A percentile compares a stretch with the other conserved stretches of the same genome.
phyloP scores from a whole-genome alignment of 1,140 invertebrate genomes.

The Drosophila subpulchrella region DNA sequence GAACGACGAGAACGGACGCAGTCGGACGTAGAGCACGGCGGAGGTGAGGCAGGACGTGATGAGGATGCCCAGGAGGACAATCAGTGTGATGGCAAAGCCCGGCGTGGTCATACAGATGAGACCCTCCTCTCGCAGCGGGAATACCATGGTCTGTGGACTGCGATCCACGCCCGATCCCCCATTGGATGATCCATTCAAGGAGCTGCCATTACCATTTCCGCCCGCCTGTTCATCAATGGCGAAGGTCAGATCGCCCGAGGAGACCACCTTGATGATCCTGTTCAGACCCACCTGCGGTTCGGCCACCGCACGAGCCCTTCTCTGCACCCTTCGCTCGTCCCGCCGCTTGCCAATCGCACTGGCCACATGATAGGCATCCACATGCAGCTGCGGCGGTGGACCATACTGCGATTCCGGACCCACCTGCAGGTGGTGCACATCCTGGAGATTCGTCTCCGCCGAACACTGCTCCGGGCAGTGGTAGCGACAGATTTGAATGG shows the following conservation, averaged over 20 bases:
- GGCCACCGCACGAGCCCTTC: slow-evolving; percentile 87
- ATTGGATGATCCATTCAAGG: slow-evolving; percentile 62
- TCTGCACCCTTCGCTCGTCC: slow-evolving; percentile 89
- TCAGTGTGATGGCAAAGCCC: slow-evolving; percentile 93
- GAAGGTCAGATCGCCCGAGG: slow-evolving; percentile 93
- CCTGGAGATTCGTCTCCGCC: slow-evolving; percentile 85
- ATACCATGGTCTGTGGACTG: slow-evolving; percentile 88
- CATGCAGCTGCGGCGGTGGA: slow-evolving; percentile 86
- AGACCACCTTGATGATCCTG: slow-evolving; percentile 93
- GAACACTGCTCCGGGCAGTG: slow-evolving; percentile 96
- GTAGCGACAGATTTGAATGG: slow-evolving; percentile 96
- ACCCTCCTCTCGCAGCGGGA: slow-evolving; percentile 87
- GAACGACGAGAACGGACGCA: slow-evolving; percentile 88
- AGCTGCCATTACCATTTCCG: slow-evolving; percentile 74
- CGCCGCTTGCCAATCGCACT: slow-evolving; percentile 87
- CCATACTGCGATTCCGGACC: slow-evolving; percentile 89
- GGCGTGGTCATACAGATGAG: slow-evolving; percentile 97
- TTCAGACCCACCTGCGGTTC: slow-evolving; percentile 92
- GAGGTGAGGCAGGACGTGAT: slow-evolving; percentile 93
- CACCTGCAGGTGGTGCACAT: slow-evolving; percentile 85
- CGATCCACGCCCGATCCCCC: slow-evolving; percentile 45
- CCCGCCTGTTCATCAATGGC: slow-evolving; percentile 87
- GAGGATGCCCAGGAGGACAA: slow-evolving; percentile 91
- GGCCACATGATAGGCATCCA: slow-evolving; percentile 87
- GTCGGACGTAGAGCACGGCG: slow-evolving; percentile 91